Evolutionary conservation across 2,113 vertebrate species (phyloP), one percentile per base, ranked within the genome.

Genomic region (Gallinago jamesoni): DNA sequence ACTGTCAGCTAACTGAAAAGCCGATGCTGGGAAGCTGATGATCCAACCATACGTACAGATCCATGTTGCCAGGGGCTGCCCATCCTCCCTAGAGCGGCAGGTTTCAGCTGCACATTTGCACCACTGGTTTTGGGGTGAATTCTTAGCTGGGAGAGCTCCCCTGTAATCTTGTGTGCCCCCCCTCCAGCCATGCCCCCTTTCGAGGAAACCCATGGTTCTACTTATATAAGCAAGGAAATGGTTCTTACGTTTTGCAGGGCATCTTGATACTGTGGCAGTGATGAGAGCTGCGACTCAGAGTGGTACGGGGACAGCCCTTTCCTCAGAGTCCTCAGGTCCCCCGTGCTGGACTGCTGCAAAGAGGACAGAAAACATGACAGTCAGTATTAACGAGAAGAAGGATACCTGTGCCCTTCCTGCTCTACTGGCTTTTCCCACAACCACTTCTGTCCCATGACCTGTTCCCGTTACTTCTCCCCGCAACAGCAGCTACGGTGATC

Each of bases 221-320:
- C 22, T 53, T 63, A 12, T 6, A n/a, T 1, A 6, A 45, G 20
- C 35, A 66, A 73, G 48, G 11, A 90, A 66, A 47, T 0, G 1
- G 28, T 90, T 97, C 99, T 98, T 96, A 99, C 99, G 0, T 99
- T 99, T 94, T 99, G 99, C 98, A 98, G 97, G 94, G 98, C 48
- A 2, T 99, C 99, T 96, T 99, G 99, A 96, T 99, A 98, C 83
- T 98, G 99, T 0, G 99, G 99, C 97, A 99, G 98, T 3, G 98
- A 98, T 0, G 99, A 98, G 73, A 99, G 99, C 98, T 99, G 99
- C 28, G 99, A 99, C 97, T 99, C 99, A 0, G 99, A 99, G 98
- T 99, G 99, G 98, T 99, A 99, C 0, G 98, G 98, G 45, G 98
- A 99, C 97, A 99, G 97, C 63, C 99, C 99, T 95, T 99, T 99